Evolutionary conservation across 2,797 vertebrate species (phyloP).

Genomic region (Sarcophilus harrisii): DNA sequence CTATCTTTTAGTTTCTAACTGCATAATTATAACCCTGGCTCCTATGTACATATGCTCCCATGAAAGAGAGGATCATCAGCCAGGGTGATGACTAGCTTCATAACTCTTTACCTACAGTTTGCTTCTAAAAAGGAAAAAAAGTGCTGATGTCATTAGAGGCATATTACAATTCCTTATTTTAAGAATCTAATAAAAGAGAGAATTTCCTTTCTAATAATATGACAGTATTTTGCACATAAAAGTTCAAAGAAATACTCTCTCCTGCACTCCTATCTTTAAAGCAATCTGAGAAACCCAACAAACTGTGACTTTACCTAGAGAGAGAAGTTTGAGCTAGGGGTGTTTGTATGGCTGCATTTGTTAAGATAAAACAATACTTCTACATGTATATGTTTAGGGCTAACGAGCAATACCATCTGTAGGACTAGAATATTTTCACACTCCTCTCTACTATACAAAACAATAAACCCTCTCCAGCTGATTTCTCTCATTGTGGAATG

Average conservation of each 20-base stretch:
- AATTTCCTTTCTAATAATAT: conserved; percentile 55
- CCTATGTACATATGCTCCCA: neutral
- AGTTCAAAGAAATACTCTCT: conserved; percentile 76
- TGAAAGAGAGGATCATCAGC: neutral
- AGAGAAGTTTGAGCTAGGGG: conserved; percentile 64
- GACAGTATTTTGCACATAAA: conserved; percentile 50
- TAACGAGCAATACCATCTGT: conserved; percentile 85
- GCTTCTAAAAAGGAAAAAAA: conserved; percentile 65
- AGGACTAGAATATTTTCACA: conserved; percentile 86
- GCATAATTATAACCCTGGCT: neutral
- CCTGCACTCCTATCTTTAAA: conserved; percentile 77
- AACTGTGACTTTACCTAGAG: conserved; percentile 79
- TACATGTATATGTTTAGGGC: conserved; percentile 80
- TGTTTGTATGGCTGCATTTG: conserved; percentile 60
- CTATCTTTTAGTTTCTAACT: conserved; percentile 1
- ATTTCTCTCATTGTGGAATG: conserved; percentile 86
- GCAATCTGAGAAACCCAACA: conserved; percentile 68
- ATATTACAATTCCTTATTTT: conserved; percentile 35
- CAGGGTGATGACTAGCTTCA: neutral
- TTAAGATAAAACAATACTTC: conserved; percentile 81
- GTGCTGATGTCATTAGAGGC: conserved; percentile 53
- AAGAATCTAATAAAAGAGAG: conserved; percentile 47
- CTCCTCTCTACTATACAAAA: conserved; percentile 85
- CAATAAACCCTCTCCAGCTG: conserved; percentile 86
- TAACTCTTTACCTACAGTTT: conserved; percentile 58